Evolutionary conservation across 2,113 vertebrate genomes (phyloP), one percentile per base, ranked within the genome.

Genomic region (Polyodon spathula): DNA sequence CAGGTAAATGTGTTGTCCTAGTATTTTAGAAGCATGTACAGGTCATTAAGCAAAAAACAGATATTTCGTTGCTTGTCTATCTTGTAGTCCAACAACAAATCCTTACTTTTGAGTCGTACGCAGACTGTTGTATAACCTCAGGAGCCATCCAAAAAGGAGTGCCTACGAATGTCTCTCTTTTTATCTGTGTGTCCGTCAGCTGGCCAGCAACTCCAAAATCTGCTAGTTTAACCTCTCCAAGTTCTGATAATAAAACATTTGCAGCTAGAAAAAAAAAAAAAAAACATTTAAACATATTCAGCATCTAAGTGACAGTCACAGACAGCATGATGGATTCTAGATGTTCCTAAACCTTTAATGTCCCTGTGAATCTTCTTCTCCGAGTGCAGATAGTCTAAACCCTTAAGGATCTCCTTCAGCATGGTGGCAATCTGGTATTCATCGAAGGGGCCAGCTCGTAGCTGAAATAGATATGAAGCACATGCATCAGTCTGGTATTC

Each of bases 281-380:
- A 63, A 64, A 62, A 56, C 46, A 65, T 42, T 44, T 51, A 27
- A 11, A 55, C 51, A 56, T 59, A 9, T 50, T 62, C 11, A 48
- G 51, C 63, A 50, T 40, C 63, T 44, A 61, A 50, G 62, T 0
- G 1, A 7, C 8, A 63, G 65, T 53, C 46, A 73, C 64, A 53
- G 7, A 7, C 5, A 67, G 64, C 42, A 59, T n/a, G 54, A 52
- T 12, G 62, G 67, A 63, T 59, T 61, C 63, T 5, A 65, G 46
- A 56, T 64, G 41, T 65, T 8, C 66, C 54, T 44, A 11, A 68
- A 93, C 90, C 92, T 90, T 93, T 93, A 75, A 93, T 93, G 75
- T 93, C 92, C 66, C 91, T 86, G 78, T 93, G 92, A 73, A 93
- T 93, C 82, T 93, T 93, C 80, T 92, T 92, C 80, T 93, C 92